phyloP scores from a whole-genome alignment of 2,888 invertebrate species.

The Nipponacmea schrenckii region DNA sequence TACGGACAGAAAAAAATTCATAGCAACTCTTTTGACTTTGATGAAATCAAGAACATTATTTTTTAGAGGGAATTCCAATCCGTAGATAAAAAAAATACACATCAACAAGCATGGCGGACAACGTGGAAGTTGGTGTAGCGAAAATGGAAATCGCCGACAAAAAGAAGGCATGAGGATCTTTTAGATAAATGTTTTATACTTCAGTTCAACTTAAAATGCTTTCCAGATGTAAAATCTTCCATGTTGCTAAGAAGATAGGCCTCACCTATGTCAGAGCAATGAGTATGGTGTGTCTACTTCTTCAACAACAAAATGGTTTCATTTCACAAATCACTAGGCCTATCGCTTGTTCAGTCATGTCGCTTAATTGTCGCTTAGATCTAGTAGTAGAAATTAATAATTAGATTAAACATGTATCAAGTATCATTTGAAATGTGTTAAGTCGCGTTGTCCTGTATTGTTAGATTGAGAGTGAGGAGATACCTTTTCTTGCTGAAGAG shows the following conservation, averaged over 20 bases:
- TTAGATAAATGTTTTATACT: conserved; percentile 38
- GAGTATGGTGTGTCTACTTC: conserved; percentile 39
- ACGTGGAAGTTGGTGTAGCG: conserved; percentile 57
- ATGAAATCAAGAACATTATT: too few relatives aligned
- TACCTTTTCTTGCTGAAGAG: too few relatives aligned
- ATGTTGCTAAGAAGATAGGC: conserved; percentile 50
- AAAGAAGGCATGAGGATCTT: conserved; percentile 61
- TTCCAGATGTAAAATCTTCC: conserved; percentile 48
- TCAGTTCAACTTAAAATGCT: conserved; percentile 44
- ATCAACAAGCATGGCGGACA: conserved; percentile 57
- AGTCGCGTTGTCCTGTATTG: too few relatives aligned
- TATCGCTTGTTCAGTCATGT: too few relatives aligned
- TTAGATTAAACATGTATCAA: too few relatives aligned
- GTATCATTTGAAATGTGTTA: too few relatives aligned
- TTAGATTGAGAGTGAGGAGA: too few relatives aligned
- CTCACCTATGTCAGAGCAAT: conserved; percentile 40
- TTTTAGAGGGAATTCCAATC: not conserved
- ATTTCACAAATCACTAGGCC: too few relatives aligned
- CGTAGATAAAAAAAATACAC: not conserved
- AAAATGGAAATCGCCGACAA: conserved; percentile 55
- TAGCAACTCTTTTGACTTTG: too few relatives aligned
- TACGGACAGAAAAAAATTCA: too few relatives aligned
- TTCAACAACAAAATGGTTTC: not conserved
- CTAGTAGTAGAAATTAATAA: too few relatives aligned
- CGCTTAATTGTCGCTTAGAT: too few relatives aligned